Evolutionary conservation across 92 coral and sea anemone species (phyloP).

Genomic region (Porites divaricata): DNA sequence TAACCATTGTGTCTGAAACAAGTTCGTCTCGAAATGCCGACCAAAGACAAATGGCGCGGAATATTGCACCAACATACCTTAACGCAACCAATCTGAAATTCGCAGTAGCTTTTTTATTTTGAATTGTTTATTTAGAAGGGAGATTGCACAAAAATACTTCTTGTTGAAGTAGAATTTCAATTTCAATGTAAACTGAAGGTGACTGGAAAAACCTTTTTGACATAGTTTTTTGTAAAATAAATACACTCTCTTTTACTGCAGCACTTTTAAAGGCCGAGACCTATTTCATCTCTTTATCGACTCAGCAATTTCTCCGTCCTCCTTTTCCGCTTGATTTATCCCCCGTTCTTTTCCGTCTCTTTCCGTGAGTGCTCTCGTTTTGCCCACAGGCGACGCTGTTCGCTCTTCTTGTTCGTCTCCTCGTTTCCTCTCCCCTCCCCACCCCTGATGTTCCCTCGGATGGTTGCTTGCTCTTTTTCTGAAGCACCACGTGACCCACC

Average conservation of each 20-base stretch:
- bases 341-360: constrained; percentile 45
- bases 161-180: not conserved
- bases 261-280: not conserved
- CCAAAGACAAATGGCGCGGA: not conserved
- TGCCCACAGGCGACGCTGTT: constrained; percentile 50
- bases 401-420: constrained; percentile 48
- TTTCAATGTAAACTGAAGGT: not conserved
- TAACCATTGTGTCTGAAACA: not conserved
- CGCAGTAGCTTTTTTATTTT: not conserved
- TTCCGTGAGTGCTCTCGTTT: constrained; percentile 49
- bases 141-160: not conserved
- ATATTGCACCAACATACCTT: not conserved
- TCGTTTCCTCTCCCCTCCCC: constrained; percentile 45
- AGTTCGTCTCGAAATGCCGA: not conserved
- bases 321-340: constrained; percentile 55
- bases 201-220: too few species aligned
- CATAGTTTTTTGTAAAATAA: too few species aligned
- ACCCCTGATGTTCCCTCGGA: constrained; percentile 29
- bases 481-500: constrained; percentile 15
- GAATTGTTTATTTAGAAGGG: constrained; percentile 9
- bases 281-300: not conserved
- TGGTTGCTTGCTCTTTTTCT: constrained; percentile 42
- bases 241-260: not conserved
- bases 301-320: constrained; percentile 58
- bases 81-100: not conserved